phyloP scores from a whole-genome alignment of 92 coral and sea anemone genomes.

The Parazoanthus atlanticus region DNA sequence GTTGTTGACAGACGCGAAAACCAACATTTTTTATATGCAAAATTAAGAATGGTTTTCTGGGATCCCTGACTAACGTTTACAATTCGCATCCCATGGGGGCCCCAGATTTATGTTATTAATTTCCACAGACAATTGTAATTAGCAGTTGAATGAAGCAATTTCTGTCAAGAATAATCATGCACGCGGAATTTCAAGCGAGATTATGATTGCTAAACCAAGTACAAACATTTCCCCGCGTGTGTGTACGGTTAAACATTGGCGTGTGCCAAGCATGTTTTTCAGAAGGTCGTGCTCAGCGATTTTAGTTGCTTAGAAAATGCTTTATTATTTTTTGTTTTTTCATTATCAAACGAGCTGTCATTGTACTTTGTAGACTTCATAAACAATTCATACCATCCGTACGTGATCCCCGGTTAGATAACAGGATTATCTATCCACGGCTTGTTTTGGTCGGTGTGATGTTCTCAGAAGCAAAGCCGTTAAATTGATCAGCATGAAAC shows the following conservation, averaged over 20 bases:
- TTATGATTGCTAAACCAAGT: conserved; percentile 23
- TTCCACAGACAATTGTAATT: conserved; percentile 54
- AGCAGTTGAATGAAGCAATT: conserved; percentile 54
- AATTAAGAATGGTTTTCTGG: conserved; percentile 12
- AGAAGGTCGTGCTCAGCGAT: neutral
- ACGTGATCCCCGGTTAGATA: neutral
- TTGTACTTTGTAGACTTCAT: neutral
- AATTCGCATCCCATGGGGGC: conserved; percentile 53
- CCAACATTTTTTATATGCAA: conserved; percentile 61
- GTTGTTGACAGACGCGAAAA: conserved; percentile 56
- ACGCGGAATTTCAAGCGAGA: conserved; percentile 58
- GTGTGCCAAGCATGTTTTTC: conserved; percentile 26
- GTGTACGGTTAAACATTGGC: conserved; percentile 27
- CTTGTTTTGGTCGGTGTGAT: conserved; percentile 16
- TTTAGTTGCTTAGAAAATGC: neutral
- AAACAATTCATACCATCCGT: neutral
- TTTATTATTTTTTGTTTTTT: neutral
- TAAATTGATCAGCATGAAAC: conserved; percentile 5
- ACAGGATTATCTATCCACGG: neutral
- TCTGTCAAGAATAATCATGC: conserved; percentile 44
- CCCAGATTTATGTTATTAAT: conserved; percentile 53
- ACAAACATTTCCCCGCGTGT: conserved; percentile 36
- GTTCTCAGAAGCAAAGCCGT: neutral
- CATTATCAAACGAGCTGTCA: neutral
- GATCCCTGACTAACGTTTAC: conserved; percentile 47